Evolutionary conservation across 2,113 vertebrate genomes (phyloP).

Genomic region (Promerops cafer): DNA sequence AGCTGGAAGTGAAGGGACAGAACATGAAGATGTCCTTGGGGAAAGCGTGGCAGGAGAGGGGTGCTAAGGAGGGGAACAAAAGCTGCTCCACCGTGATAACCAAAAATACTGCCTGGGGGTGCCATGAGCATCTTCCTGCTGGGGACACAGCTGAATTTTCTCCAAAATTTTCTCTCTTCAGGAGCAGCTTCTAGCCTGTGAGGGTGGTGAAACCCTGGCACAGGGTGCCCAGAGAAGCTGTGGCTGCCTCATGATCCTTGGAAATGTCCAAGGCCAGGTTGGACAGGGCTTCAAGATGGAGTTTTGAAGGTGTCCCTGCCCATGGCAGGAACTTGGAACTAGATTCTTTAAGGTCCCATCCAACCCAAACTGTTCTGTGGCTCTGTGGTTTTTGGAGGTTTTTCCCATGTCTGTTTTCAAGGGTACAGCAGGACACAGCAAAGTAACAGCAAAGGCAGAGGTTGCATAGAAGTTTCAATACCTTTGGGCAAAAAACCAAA

Average conservation of each 20-base stretch:
- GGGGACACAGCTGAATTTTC: not conserved
- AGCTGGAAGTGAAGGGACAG: not conserved
- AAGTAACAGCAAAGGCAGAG: not conserved
- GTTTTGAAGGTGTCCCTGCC: not conserved
- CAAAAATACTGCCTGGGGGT: not conserved
- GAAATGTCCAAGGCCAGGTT: not conserved
- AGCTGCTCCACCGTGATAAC: not conserved
- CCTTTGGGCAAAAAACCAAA: not conserved
- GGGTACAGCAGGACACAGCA: not conserved
- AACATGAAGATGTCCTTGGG: not conserved
- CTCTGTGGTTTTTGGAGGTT: not conserved
- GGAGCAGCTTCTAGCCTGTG: not conserved
- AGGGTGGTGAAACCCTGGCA: fast-evolving
- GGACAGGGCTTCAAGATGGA: not conserved
- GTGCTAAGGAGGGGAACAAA: not conserved
- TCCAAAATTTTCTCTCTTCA: not conserved
- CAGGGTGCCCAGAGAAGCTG: not conserved
- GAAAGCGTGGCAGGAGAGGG: fast-evolving
- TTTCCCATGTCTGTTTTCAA: not conserved
- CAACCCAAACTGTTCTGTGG: not conserved
- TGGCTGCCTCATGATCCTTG: not conserved
- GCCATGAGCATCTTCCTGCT: fast-evolving
- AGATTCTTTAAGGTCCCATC: fast-evolving
- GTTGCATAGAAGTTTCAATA: not conserved
- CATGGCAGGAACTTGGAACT: not conserved